Base-by-base conservation (phyloP, 1,140 invertebrate species). In the Bombus waltoni region DNA sequence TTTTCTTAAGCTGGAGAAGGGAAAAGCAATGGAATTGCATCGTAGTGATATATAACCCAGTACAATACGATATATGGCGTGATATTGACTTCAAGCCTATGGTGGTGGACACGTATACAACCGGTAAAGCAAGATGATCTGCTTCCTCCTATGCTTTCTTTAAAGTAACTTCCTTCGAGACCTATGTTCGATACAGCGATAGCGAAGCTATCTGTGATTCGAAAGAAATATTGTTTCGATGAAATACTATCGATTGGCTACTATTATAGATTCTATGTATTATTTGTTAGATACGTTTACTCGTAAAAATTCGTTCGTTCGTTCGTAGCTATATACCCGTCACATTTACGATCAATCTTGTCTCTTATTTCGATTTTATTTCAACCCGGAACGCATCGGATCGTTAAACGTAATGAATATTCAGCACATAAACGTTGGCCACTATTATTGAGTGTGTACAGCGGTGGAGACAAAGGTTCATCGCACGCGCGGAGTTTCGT, bases 91-190 rank as follows among this genome's bases (percentile, higher is more conserved):
- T 72, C 57, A 59, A 42, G 57, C 44, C 79, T 59, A 57, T 32
- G 47, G 44, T 76, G 86, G 83, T 76, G 86, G 83, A 90, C 89
- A 88, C 86, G 86, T 81, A 90, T 68, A 66, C 62, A 83, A 75
- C 40, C 86, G 77, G 88, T 90, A 90, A 90, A 90, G 70, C 78
- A 83, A 85, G 88, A 87, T 85, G 81, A 89, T 90, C 83, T 87
- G 80, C 78, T 76, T 82, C 71, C 62, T 68, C 72, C 73, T 53
- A 53, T 42, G 57, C 75, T 81, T 82, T 80, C 75, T 72, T 89
- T 66, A 40, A 57, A 66, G 70, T 28, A 83, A 68, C 87, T 83
- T 81, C 65, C 82, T 71, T 25, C n/a, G 66, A 38, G 71, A 75
- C 35, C 68, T 59, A 57, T 65, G 81, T 77, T 77, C 70, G 72